phyloP scores from a whole-genome alignment of 2,113 vertebrate genomes.

The Tachysurus fulvidraco region DNA sequence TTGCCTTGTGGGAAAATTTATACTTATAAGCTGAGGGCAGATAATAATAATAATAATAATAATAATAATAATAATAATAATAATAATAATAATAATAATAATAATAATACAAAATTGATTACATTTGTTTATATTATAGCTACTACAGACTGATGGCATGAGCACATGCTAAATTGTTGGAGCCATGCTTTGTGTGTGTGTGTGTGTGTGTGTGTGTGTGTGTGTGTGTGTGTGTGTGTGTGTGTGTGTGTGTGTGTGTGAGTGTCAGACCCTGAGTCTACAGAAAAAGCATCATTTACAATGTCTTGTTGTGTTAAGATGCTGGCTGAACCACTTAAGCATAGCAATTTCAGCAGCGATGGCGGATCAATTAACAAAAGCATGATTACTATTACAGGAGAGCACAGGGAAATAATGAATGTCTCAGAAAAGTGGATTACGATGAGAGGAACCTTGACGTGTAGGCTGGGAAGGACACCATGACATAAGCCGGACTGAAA shows the following conservation, averaged over 20 bases:
- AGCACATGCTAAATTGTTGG: background rate
- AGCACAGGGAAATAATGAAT: conserved; percentile 71
- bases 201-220: conserved; percentile 14
- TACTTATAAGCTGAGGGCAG: background rate
- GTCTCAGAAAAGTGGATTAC: conserved; percentile 74
- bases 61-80: too few species aligned
- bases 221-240: conserved; percentile 11
- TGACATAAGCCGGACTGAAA: conserved; percentile 76
- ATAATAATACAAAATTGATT: background rate
- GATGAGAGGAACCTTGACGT: conserved; percentile 68
- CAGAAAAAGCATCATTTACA: conserved; percentile 37
- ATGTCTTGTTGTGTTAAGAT: conserved; percentile 39
- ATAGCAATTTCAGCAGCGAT: conserved; percentile 41
- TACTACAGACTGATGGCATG: conserved; percentile 11
- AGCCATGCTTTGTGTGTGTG: background rate
- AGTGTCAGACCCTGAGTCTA: background rate
- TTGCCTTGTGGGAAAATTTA: too few species aligned
- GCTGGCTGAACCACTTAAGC: conserved; percentile 41
- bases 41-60: background rate
- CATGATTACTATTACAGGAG: conserved; percentile 73
- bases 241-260: background rate
- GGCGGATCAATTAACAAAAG: conserved; percentile 78
- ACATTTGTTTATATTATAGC: conserved; percentile 19
- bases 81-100: too few species aligned
- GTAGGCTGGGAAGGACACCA: conserved; percentile 73